Conservation (phyloP, 2,888 invertebrate species). For the Watsonalla cultraria region DNA sequence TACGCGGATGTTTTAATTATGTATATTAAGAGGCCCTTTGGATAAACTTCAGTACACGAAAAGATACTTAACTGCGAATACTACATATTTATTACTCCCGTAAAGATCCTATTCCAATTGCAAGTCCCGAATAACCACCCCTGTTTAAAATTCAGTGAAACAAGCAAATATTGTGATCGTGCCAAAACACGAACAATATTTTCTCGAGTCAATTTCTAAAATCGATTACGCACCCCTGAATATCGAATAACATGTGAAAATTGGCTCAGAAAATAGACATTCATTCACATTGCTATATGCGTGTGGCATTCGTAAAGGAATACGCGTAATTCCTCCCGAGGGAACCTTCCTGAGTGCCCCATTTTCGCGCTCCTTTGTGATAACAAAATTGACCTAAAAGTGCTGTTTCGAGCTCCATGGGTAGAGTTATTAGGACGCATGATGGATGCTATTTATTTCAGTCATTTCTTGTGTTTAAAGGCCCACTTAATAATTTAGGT, state of each 20-base stretch:
- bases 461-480: background rate
- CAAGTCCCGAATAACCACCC: background rate
- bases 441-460: background rate
- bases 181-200: background rate
- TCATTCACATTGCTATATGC: background rate
- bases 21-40: too few species aligned
- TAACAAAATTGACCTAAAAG: conserved; percentile 4
- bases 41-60: too few species aligned
- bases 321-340: conserved; percentile 30
- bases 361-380: conserved; percentile 14
- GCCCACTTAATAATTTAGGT: too few species aligned
- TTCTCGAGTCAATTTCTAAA: background rate
- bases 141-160: background rate
- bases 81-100: too few species aligned
- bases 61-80: too few species aligned
- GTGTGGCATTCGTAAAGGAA: conserved; percentile 1
- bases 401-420: background rate
- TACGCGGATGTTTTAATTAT: too few species aligned
- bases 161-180: background rate
- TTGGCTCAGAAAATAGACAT: background rate
- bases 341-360: conserved; percentile 27
- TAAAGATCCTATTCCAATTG: too few species aligned
- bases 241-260: conserved; percentile 1
- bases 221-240: background rate
- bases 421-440: background rate